These are phyloP conservation scores for Lycocorax pyrrhopterus DNA, from an alignment of 2,113 vertebrate species.

Conservation along the genomic window DNA sequence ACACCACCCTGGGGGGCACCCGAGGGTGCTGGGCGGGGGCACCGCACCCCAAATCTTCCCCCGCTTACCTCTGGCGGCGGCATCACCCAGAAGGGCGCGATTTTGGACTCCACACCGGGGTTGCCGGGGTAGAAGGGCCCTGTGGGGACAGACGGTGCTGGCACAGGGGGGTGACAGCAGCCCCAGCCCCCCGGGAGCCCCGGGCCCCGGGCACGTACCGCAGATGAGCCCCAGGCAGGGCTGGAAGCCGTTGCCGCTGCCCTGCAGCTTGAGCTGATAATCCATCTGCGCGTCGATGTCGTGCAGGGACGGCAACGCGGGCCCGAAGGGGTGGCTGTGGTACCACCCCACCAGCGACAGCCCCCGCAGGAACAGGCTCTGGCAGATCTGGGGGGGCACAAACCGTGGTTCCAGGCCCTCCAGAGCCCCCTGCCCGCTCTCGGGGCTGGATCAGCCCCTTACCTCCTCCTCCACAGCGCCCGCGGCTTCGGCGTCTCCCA, in stretches of 20 bases:
- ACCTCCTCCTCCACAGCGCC: conserved; percentile 89
- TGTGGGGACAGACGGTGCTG: conserved; percentile 13
- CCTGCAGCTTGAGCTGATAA: conserved; percentile 92
- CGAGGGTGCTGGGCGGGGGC: rapidly evolving
- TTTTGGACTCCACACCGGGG: conserved; percentile 87
- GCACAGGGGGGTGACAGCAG: rapidly evolving
- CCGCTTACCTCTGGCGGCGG: conserved; percentile 86
- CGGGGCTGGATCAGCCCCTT: not conserved
- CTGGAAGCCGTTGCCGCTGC: conserved; percentile 91
- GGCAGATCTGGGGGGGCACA: conserved; percentile 80
- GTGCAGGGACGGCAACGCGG: conserved; percentile 88
- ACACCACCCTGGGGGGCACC: not conserved
- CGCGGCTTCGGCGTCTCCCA: conserved; percentile 81
- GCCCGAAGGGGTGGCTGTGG: conserved; percentile 92
- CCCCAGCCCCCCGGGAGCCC: rapidly evolving
- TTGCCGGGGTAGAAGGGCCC: conserved; percentile 92
- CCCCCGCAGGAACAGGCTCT: conserved; percentile 91
- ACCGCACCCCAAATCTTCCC: not conserved
- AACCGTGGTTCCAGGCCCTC: rapidly evolving
- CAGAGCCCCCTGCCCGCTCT: rapidly evolving
- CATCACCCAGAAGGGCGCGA: conserved; percentile 94
- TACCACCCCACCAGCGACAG: conserved; percentile 96
- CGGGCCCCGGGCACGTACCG: conserved; percentile 58
- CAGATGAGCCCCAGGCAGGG: conserved; percentile 94
- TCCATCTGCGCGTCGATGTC: conserved; percentile 97